phyloP scores from a whole-genome alignment of 1,140 invertebrate genomes.

The Lysiphlebus fabarum region DNA sequence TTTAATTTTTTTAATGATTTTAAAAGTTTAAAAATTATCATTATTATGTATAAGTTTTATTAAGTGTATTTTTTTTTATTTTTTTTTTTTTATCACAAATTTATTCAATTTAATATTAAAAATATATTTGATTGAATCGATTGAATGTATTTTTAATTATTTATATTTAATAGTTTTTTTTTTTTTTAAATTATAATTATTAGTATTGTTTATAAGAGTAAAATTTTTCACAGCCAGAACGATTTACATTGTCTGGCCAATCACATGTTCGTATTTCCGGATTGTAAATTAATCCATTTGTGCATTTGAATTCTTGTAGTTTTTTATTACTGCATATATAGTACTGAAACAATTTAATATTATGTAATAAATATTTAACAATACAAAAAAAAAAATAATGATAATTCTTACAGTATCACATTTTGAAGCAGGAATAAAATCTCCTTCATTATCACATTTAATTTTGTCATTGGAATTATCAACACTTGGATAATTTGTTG shows the following conservation, averaged over 20 bases:
- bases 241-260: constrained; percentile 72
- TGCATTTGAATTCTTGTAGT: constrained; percentile 68
- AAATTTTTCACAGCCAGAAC: constrained; percentile 55
- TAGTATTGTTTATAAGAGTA: neutral
- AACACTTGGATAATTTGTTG: constrained; percentile 22
- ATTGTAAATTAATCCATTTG: constrained; percentile 73
- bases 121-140: too few relatives aligned
- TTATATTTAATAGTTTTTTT: too few relatives aligned
- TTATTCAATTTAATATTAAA: too few relatives aligned
- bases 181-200: too few relatives aligned
- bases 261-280: constrained; percentile 67
- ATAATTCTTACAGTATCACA: constrained; percentile 58
- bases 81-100: too few relatives aligned
- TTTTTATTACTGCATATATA: constrained; percentile 76
- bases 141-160: too few relatives aligned
- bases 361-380: neutral
- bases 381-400: neutral
- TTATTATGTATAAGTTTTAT: too few relatives aligned
- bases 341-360: constrained; percentile 62
- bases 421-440: constrained; percentile 67
- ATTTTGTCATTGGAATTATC: constrained; percentile 51
- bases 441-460: constrained; percentile 59
- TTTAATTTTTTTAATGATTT: too few relatives aligned
- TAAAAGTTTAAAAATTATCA: too few relatives aligned
- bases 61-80: too few relatives aligned